Conservation (phyloP, 2,113 vertebrate species). For the Xenopus tropicalis region UCB_Xtro_10.0 CM004443.2:216494501-216495000, state of each 20-base stretch:
- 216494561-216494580: constrained; percentile 27
- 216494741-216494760: constrained; percentile 32
- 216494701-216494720: not conserved
- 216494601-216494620: not conserved
- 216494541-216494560: constrained; percentile 24
- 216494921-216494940: no score
- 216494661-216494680: not conserved
- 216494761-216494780: not conserved
- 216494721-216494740: constrained; percentile 1
- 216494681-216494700: constrained; percentile 3
- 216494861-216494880: no score
- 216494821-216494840: not conserved
- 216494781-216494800: constrained; percentile 6
- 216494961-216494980: not conserved
- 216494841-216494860: no score
- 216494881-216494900: no score
- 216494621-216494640: constrained; percentile 27
- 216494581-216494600: constrained; percentile 29
- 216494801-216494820: constrained; percentile 26
- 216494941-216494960: not conserved
- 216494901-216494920: no score
- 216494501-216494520: not conserved
- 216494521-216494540: not conserved
- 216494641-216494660: constrained; percentile 10
- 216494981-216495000: not conserved